Evolutionary conservation across 2,797 vertebrate species (phyloP).

Genomic region (Xenops minutus): DNA sequence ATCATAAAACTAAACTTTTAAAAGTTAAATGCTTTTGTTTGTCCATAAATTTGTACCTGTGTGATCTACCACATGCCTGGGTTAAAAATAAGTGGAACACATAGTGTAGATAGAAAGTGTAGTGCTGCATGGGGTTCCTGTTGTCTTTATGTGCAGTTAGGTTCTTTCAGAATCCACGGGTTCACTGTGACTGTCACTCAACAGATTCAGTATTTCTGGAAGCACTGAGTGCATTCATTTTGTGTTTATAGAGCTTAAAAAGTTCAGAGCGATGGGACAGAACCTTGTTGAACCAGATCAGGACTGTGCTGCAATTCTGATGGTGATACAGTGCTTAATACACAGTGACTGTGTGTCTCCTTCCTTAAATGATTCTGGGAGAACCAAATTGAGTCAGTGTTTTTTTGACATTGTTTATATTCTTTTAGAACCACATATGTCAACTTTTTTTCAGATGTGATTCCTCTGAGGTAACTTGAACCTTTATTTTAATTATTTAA

Average conservation of each 20-base stretch:
- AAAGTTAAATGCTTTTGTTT: background rate
- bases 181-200: background rate
- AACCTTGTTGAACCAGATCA: background rate
- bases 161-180: background rate
- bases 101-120: background rate
- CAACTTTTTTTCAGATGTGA: background rate
- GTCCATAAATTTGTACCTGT: background rate
- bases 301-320: background rate
- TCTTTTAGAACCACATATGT: background rate
- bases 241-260: background rate
- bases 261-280: background rate
- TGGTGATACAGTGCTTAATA: background rate
- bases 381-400: background rate
- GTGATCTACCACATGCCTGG: background rate
- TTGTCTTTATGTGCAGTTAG: background rate
- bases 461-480: background rate
- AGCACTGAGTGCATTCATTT: background rate
- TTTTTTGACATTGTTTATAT: background rate
- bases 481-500: background rate
- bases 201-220: background rate
- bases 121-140: background rate
- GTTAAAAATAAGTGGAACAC: background rate
- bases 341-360: background rate
- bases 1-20: background rate
- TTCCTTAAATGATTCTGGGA: background rate